Evolutionary conservation across 2,888 invertebrate genomes (phyloP), one percentile per base, ranked within the genome.

Genomic region (Philereme vetulata): DNA sequence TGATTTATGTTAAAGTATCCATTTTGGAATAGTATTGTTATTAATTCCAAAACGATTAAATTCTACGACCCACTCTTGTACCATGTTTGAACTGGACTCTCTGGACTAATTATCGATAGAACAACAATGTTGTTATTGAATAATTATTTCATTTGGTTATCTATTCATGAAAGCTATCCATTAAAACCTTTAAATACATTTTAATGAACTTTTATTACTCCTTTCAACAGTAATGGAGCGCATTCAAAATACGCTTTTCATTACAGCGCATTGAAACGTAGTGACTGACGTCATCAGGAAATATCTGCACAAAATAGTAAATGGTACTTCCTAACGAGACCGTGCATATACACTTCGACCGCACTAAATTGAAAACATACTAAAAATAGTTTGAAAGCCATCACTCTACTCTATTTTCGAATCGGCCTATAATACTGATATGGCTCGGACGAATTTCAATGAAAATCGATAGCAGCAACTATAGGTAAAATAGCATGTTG

Each of bases 211-310:
- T 49, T 40, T 44, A 51, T 50, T 42, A 56, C 36, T 50, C 35
- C 4, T 47, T 51, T 52, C 36, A 60, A 48, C n/a, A 35, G n/a
- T 40, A 48, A 51, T 44, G 44, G 44, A 47, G 38, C 42, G 46
- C 10, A 11, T 62, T 62, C 5, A 5, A 11, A 62, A 60, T 48
- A 42, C 48, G 48, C 49, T 62, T 62, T 62, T 59, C 52, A 63
- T 50, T 56, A 38, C 32, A 58, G 36, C 34, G 35, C 52, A 57
- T 56, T 62, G 47, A 62, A 56, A 53, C 10, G 38, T 35, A 46
- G 40, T 51, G 36, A 51, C 46, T 54, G 51, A 54, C 38, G 44
- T 36, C 51, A 46, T 50, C 36, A 47, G 52, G 47, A 43, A 36
- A 35, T 34, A 54, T 38, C 10, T 35, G 35, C 7, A 52, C 42